Conservation (phyloP, 2,113 vertebrate genomes). For the mouse (Mus musculus) region GRCm39 chr2:161605501-161606000, state of each 20-base stretch:
- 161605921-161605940: background rate
- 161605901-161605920: background rate
- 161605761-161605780: background rate
- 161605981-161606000: background rate
- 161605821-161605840: background rate
- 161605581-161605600: conserved; percentile 31
- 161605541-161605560: background rate
- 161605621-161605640: conserved; percentile 24
- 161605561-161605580: background rate
- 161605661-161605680: background rate
- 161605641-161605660: background rate
- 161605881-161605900: background rate
- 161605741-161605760: background rate
- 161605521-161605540: background rate
- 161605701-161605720: background rate
- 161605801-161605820: background rate
- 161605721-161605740: background rate
- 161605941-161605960: background rate
- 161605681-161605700: background rate
- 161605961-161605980: background rate
- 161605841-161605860: background rate
- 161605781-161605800: background rate
- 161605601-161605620: conserved; percentile 44
- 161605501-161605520: background rate
- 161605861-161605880: background rate